Conservation (phyloP, 2,888 invertebrate genomes). For the Lycophotia porphyrea region DNA sequence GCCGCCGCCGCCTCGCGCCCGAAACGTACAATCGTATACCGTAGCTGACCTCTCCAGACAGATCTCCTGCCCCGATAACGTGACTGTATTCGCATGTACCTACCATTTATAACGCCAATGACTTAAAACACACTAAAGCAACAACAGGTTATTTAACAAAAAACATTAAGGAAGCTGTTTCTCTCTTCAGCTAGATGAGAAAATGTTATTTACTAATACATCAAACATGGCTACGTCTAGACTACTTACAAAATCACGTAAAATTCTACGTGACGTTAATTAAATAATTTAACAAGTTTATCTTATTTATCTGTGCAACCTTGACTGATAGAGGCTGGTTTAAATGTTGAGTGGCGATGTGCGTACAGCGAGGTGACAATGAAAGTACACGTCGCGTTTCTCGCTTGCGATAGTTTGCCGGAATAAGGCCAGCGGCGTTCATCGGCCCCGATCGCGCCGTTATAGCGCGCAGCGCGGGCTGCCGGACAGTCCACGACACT, state of each 20-base stretch:
- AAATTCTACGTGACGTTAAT: slow-evolving; percentile 40
- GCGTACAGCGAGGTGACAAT: slow-evolving; percentile 84
- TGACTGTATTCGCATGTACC: slow-evolving; percentile 59
- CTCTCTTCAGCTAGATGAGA: slow-evolving; percentile 1
- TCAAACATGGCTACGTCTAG: slow-evolving; percentile 11
- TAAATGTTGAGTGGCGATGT: slow-evolving; percentile 65
- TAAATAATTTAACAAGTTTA: slow-evolving; percentile 18
- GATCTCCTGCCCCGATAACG: slow-evolving; percentile 71
- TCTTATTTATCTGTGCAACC: slow-evolving; percentile 49
- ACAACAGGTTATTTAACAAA: slow-evolving; percentile 33
- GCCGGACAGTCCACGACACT: slow-evolving; percentile 65
- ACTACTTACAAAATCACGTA: slow-evolving; percentile 1
- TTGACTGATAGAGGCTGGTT: slow-evolving; percentile 60
- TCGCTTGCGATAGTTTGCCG: slow-evolving; percentile 86
- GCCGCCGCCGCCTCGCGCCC: slow-evolving; percentile 47
- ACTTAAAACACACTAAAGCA: slow-evolving; percentile 30
- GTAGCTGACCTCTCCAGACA: slow-evolving; percentile 80
- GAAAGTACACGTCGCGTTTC: slow-evolving; percentile 88
- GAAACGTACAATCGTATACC: slow-evolving; percentile 75
- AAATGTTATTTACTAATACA: slow-evolving; percentile 20
- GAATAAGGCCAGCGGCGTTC: slow-evolving; percentile 89
- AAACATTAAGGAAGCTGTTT: slow-evolving; percentile 32
- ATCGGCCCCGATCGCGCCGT: slow-evolving; percentile 88
- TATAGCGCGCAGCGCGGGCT: slow-evolving; percentile 76
- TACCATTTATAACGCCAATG: slow-evolving; percentile 35